Base-by-base conservation (phyloP, 30 jellyfish, hydroid and myxozoan genomes). In the Phacellophora camtschatica region DNA sequence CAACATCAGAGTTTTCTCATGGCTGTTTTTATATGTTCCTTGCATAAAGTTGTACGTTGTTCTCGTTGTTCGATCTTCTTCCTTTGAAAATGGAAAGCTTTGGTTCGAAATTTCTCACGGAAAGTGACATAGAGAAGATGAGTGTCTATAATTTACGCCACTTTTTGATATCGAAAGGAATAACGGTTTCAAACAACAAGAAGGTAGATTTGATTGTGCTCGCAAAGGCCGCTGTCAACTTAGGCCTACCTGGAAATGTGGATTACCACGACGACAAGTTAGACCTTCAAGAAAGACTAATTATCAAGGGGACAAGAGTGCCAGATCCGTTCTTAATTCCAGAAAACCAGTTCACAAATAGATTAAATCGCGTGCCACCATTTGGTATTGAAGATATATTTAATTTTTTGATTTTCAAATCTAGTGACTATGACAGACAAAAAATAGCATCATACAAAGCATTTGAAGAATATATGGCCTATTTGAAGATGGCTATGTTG, bases 271-370 rank as follows among this genome's bases (percentile, higher is more conserved):
- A 68, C 39, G 83, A 36, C 83, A 27, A 68, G 11, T 11, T 68
- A 10, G 83, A 68, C 77, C 55, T 63, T 53, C 32, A 68, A 68
- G 41, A 39, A 42, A 68, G 73, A 46, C 68, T 46, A 36, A 23
- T 39, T 29, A 68, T 68, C n/a, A n/a, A n/a, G n/a, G n/a, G n/a
- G n/a, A n/a, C n/a, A n/a, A n/a, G n/a, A n/a, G n/a, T n/a, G n/a
- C 85, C 85, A 71, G 76, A 71, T 53, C 85, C 85, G 27, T 71
- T 71, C 42, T 43, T 36, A 25, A 71, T 71, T 19, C 85, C 85
- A 53, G 32, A 43, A 49, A 71, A 71, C 19, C 85, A 71, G 24
- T 71, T 41, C 50, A 71, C 85, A 56, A 71, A 39, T 31, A 71
- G 81, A 67, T 19, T 68, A 28, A 48, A 71, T 45, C 85, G 30